These are phyloP conservation scores for Microtus obscurus DNA, from an alignment of 2,797 vertebrate genomes.

Conservation along the genomic window DNA sequence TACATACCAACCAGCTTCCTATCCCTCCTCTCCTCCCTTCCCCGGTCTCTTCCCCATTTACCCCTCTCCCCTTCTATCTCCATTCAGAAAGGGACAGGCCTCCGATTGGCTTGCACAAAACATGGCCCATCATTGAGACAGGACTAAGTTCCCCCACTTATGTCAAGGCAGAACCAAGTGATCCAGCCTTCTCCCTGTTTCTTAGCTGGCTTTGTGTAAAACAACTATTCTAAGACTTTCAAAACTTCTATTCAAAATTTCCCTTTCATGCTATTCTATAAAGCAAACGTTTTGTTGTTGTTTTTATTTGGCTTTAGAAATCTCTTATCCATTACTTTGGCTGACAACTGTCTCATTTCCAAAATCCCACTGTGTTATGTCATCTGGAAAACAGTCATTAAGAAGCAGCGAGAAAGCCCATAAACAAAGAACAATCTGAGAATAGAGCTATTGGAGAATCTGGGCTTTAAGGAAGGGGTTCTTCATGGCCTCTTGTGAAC, in stretches of 20 bases:
- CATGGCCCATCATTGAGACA: too few relatives aligned
- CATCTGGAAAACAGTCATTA: not conserved
- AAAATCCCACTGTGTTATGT: not conserved
- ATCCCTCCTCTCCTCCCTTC: too few relatives aligned
- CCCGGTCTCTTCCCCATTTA: too few relatives aligned
- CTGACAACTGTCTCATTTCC: not conserved
- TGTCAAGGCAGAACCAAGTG: too few relatives aligned
- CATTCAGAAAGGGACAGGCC: too few relatives aligned
- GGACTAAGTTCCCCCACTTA: too few relatives aligned
- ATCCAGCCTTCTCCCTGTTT: too few relatives aligned
- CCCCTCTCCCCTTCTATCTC: too few relatives aligned
- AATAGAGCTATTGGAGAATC: fast-evolving
- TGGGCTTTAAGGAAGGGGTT: not conserved
- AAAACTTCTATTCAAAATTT: not conserved
- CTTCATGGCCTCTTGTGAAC: not conserved
- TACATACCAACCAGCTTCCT: too few relatives aligned
- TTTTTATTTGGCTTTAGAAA: not conserved
- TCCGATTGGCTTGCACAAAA: too few relatives aligned
- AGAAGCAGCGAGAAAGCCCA: not conserved
- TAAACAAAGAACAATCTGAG: not conserved
- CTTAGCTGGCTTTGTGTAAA: not conserved
- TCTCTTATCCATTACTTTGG: not conserved
- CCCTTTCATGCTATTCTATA: not conserved
- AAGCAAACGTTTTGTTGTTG: not conserved
- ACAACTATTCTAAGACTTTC: not conserved